Percentiles rank a stretch among this genome's conserved stretches.
Conservation (phyloP, 2,113 vertebrate species). For the Rhombomys opimus region DNA sequence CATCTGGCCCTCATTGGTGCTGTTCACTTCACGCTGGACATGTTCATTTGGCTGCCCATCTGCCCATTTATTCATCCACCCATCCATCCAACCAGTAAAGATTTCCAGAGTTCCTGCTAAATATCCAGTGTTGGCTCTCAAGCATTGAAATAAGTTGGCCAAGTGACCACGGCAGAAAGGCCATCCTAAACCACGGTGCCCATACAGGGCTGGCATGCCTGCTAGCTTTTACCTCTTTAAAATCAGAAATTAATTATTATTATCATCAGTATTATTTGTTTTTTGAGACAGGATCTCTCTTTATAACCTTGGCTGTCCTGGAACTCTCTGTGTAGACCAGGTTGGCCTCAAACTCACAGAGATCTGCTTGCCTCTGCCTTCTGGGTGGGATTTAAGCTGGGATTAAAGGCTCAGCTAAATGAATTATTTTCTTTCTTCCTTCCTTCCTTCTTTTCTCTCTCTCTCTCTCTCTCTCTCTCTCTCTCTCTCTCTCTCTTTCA, state of each 20-base stretch:
- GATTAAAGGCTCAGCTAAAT: not conserved
- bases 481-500: no score
- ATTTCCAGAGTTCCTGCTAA: not conserved
- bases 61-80: not conserved
- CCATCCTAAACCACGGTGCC: rapidly evolving
- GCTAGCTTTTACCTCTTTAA: not conserved
- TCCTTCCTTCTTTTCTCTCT: no score
- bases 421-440: not conserved
- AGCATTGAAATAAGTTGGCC: not conserved
- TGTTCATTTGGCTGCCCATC: not conserved
- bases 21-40: not conserved
- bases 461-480: no score
- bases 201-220: not conserved
- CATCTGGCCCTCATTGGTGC: not conserved
- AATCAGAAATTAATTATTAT: not conserved
- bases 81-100: not conserved
- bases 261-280: not conserved
- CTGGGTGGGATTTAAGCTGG: not conserved
- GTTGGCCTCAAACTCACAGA: not conserved
- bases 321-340: not conserved
- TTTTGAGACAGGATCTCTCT: not conserved
- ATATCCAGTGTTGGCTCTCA: not conserved
- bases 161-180: no score
- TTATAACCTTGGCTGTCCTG: not conserved
- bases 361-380: not conserved